Evolutionary conservation across 2,888 invertebrate species (phyloP), one percentile per base, ranked within the genome.

Genomic region (Eristalis arbustorum): DNA sequence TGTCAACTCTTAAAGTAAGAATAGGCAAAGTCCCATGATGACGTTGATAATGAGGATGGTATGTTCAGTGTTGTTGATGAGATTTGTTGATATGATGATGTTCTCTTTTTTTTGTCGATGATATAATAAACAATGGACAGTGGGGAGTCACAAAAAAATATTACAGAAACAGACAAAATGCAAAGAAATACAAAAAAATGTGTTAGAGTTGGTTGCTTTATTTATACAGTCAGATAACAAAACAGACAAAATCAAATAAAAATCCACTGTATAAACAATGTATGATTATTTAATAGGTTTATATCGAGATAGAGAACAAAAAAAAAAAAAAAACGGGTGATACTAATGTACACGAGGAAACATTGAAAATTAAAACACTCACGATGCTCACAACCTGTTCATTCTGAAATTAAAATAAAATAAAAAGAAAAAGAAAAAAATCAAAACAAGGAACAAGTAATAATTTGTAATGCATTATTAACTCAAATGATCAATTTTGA

Each of bases 321-420:
- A 62, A 40, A n/a, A n/a, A n/a, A n/a, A n/a, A n/a, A n/a, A n/a
- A n/a, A n/a, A n/a, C n/a, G n/a, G 22, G 31, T 62, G 25, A 71
- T n/a, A 74, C 40, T 18, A 56, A 25, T 74, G 68, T 49, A 82
- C 72, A 61, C 49, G 62, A 66, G 75, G 71, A 79, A 37, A 79
- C 83, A 72, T 75, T 72, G 42, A 79, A 75, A 75, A 68, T 78
- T 37, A 78, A 68, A 88, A 89, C 91, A 92, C 92, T 92, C 92
- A 92, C 92, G 89, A 92, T 92, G 92, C 91, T 92, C 91, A 91
- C 92, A 92, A 92, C 92, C 92, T 92, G 88, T 90, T 91, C 92
- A 91, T 91, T 92, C 92, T 92, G 92, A 92, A 92, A 92, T 90
- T 91, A 90, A 91, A 90, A 79, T 90, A 89, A 90, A 90, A 89